Evolutionary conservation across 2,113 vertebrate genomes (phyloP), one percentile per base, ranked within the genome.

Genomic region (Scophthalmus maximus): DNA sequence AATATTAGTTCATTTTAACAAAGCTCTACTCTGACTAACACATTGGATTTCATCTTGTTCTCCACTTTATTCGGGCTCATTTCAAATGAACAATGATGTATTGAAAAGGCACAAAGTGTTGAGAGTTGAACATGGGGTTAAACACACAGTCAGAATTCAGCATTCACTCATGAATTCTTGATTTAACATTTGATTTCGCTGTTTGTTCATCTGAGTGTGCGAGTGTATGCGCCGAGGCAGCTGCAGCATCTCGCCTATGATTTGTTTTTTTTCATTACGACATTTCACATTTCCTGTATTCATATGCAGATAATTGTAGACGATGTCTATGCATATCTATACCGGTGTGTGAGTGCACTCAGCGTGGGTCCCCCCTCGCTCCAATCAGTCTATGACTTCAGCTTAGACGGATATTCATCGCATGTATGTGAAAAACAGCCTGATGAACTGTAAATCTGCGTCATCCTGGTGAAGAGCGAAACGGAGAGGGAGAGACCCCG

Each of bases 191-290:
- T 77, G 56, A 76, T 75, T 84, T 57, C 10, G 50, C 11, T 70
- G 58, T 75, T 76, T 73, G 40, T 66, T 79, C 38, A 15, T 68
- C 22, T 23, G 57, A 55, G 64, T 66, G 2, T 40, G n/a, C 27
- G 55, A 65, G 72, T 44, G 34, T 69, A 65, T 50, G 76, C 27
- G 1, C 27, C 3, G 17, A 67, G 40, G 56, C 88, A 89, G 90
- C 87, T 89, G 85, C 85, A 72, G 47, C 73, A 42, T 82, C 77
- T 81, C 36, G 6, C 63, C 44, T 64, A 70, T 80, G 66, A 82
- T 86, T 85, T 75, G 55, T 73, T 86, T 86, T 85, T 75, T 58
- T 73, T 86, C 80, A 90, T 91, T 83, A 83, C 75, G 69, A 78
- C 85, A 80, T 83, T 85, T 82, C 56, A 46, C 50, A 59, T 87